phyloP scores from a whole-genome alignment of 2,888 invertebrate genomes.

The Hedychridium roseum region DNA sequence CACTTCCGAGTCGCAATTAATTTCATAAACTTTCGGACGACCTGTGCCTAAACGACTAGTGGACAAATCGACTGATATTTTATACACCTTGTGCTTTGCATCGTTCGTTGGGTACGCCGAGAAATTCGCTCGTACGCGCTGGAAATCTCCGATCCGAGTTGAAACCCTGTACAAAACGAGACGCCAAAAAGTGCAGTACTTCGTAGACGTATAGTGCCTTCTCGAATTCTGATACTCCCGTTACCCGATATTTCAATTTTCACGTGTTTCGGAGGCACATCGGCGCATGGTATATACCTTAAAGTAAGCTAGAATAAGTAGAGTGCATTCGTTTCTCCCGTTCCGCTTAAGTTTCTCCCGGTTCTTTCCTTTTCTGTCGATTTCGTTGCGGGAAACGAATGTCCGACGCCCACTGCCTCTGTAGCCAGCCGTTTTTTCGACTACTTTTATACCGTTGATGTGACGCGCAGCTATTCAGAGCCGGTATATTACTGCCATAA shows the following conservation, averaged over 20 bases:
- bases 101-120: no score
- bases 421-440: constrained; percentile 49
- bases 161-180: constrained; percentile 9
- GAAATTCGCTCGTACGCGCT: constrained; percentile 4
- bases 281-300: constrained; percentile 21
- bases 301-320: constrained; percentile 20
- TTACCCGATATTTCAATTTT: constrained; percentile 25
- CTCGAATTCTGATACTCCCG: constrained; percentile 45
- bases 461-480: constrained; percentile 54
- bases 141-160: constrained; percentile 1
- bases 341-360: neutral
- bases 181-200: neutral
- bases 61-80: no score
- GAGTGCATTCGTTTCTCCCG: constrained; percentile 22
- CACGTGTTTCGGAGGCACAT: constrained; percentile 41
- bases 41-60: constrained; percentile 29
- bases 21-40: constrained; percentile 17
- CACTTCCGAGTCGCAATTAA: constrained; percentile 21
- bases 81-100: no score
- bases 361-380: constrained; percentile 13
- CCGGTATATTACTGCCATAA: constrained; percentile 59
- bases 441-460: constrained; percentile 59
- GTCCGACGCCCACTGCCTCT: constrained; percentile 45
- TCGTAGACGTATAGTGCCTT: constrained; percentile 52
- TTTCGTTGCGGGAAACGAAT: constrained; percentile 39